Evolutionary conservation across 2,888 invertebrate species (phyloP).

Genomic region (Drosophila setosimentum): DNA sequence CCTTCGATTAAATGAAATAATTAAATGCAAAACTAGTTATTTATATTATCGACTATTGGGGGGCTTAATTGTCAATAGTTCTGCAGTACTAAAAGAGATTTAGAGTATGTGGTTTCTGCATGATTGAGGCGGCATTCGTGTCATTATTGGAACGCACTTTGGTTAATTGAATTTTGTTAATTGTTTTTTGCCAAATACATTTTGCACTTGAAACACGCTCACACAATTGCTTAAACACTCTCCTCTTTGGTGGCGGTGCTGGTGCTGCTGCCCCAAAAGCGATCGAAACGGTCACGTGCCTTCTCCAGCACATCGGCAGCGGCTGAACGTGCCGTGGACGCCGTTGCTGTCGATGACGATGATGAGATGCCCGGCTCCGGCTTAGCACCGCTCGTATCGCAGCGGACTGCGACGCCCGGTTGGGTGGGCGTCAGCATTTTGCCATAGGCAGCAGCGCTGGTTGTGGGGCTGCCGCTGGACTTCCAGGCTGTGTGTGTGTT

Average conservation of each 20-base stretch:
- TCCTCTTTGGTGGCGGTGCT: constrained; percentile 86
- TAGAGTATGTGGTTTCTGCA: constrained; percentile 37
- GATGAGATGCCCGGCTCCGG: constrained; percentile 56
- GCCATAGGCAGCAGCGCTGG: constrained; percentile 65
- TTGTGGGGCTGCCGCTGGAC: constrained; percentile 74
- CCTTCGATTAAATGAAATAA: background rate
- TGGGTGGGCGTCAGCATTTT: constrained; percentile 70
- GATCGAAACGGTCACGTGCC: constrained; percentile 93
- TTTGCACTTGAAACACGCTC: constrained; percentile 52
- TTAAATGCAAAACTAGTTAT: constrained; percentile 2
- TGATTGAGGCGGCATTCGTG: constrained; percentile 42
- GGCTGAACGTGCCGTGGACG: constrained; percentile 80
- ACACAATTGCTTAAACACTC: constrained; percentile 84
- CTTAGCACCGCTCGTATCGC: constrained; percentile 43
- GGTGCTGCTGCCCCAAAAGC: constrained; percentile 91
- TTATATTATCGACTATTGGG: background rate
- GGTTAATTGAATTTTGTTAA: constrained; percentile 38
- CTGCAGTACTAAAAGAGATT: constrained; percentile 11
- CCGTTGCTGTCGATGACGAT: constrained; percentile 74
- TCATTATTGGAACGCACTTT: constrained; percentile 35
- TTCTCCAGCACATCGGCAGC: constrained; percentile 92
- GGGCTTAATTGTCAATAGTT: constrained; percentile 18
- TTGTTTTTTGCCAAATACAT: constrained; percentile 51
- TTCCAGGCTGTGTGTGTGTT: constrained; percentile 79
- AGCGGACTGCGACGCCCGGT: constrained; percentile 71